Evolutionary conservation across 1,140 invertebrate species (phyloP).

Genomic region (Heliconius eleuchia): DNA sequence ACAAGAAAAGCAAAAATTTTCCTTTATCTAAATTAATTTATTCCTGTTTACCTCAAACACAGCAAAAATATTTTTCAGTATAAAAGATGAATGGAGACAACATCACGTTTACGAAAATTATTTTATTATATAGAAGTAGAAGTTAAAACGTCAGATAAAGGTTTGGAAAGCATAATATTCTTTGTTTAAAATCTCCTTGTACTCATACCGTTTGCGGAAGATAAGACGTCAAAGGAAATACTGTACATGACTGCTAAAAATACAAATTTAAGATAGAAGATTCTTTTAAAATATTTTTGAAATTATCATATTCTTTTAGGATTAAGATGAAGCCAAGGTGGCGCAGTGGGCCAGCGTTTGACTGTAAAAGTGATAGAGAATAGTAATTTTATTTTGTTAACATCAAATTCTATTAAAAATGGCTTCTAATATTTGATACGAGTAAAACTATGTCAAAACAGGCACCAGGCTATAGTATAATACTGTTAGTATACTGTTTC

Average conservation of each 20-base stretch:
- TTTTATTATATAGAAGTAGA: background rate
- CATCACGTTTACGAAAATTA: background rate
- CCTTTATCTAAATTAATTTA: background rate
- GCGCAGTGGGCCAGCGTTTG: background rate
- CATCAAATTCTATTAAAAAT: background rate
- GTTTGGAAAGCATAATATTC: background rate
- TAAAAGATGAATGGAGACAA: background rate
- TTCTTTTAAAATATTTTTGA: background rate
- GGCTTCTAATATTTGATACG: background rate
- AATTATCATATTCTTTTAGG: background rate
- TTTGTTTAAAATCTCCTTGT: conserved; percentile 11
- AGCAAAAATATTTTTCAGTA: background rate
- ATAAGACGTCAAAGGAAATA: conserved; percentile 12
- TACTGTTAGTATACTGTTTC: conserved; percentile 24
- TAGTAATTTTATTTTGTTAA: background rate
- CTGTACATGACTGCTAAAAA: conserved; percentile 12
- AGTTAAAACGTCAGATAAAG: background rate
- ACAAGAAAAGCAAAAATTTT: background rate
- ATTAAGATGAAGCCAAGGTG: background rate
- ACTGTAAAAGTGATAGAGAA: too few relatives aligned
- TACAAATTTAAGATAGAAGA: conserved; percentile 2
- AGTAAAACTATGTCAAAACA: background rate
- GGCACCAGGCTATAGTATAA: conserved; percentile 6
- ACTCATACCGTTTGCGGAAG: conserved; percentile 10
- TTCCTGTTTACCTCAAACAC: background rate